These are phyloP conservation scores for Sakesphorus luctuosus DNA, from an alignment of 2,113 vertebrate species.

Conservation along the genomic window DNA sequence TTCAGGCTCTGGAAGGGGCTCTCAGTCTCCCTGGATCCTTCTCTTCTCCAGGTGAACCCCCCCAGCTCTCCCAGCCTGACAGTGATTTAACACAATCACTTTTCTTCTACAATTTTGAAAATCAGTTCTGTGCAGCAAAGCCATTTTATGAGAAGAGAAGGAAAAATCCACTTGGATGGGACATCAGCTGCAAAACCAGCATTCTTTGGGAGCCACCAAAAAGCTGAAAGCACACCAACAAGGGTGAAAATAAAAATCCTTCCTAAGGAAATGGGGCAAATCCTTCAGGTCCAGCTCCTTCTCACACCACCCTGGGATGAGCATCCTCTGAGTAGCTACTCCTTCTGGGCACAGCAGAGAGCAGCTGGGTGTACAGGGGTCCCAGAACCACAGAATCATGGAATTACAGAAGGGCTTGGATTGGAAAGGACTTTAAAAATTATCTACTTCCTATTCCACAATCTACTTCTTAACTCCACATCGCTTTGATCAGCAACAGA, in stretches of 20 bases:
- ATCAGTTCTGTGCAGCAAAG: not conserved
- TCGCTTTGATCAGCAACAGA: not conserved
- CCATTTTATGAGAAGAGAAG: not conserved
- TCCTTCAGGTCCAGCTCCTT: not conserved
- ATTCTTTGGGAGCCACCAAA: not conserved
- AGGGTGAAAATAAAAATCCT: not conserved
- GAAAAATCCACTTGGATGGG: not conserved
- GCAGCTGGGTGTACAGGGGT: no score
- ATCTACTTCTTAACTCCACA: not conserved
- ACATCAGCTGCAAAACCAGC: not conserved
- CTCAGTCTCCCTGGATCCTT: rapidly evolving
- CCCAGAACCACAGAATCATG: not conserved
- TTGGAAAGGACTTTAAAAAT: not conserved
- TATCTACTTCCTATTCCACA: not conserved
- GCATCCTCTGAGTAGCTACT: not conserved
- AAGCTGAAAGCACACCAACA: not conserved
- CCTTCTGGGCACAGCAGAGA: not conserved
- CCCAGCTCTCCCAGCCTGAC: not conserved
- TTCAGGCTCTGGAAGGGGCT: not conserved
- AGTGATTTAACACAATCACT: not conserved
- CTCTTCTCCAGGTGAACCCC: not conserved
- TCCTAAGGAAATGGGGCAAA: not conserved
- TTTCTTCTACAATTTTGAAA: not conserved
- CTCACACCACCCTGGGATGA: not conserved
- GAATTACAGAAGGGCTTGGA: not conserved